A percentile compares a stretch with the other conserved stretches of the same genome.
Conservation (phyloP, 2,113 vertebrate genomes). For the Oxyura jamaicensis region DNA sequence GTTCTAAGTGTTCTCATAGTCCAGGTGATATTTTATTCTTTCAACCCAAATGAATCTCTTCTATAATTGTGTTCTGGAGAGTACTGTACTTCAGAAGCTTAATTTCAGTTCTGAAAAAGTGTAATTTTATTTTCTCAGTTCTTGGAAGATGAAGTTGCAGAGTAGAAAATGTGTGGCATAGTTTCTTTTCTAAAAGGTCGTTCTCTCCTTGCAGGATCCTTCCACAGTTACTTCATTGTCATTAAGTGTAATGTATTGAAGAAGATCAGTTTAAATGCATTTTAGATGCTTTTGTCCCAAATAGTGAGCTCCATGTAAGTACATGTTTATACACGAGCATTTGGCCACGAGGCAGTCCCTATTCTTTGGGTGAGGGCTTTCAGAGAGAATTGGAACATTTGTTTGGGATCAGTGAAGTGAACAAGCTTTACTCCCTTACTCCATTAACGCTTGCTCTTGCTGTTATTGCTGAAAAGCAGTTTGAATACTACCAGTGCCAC, state of each 20-base stretch:
- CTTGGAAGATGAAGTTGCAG: not conserved
- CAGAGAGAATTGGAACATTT: not conserved
- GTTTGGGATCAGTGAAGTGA: not conserved
- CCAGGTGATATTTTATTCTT: not conserved
- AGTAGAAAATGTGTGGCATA: not conserved
- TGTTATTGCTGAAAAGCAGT: constrained; percentile 18
- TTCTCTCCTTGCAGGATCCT: not conserved
- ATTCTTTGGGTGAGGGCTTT: not conserved
- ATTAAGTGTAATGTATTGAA: not conserved
- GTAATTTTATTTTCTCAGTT: not conserved
- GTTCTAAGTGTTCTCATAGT: not conserved
- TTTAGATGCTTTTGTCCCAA: not conserved
- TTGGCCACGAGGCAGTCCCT: not conserved
- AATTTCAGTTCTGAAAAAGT: not conserved
- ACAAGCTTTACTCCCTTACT: not conserved
- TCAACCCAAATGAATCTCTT: not conserved
- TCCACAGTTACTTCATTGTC: not conserved
- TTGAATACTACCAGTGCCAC: not conserved
- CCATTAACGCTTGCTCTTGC: not conserved
- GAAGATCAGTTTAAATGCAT: not conserved
- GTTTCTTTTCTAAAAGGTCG: not conserved
- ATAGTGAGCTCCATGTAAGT: rapidly evolving
- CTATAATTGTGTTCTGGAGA: not conserved
- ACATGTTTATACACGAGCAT: not conserved
- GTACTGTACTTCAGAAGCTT: not conserved